These are phyloP conservation scores for Odocoileus hemionus DNA, from an alignment of 2,113 vertebrate species.

Conservation along the genomic window DNA sequence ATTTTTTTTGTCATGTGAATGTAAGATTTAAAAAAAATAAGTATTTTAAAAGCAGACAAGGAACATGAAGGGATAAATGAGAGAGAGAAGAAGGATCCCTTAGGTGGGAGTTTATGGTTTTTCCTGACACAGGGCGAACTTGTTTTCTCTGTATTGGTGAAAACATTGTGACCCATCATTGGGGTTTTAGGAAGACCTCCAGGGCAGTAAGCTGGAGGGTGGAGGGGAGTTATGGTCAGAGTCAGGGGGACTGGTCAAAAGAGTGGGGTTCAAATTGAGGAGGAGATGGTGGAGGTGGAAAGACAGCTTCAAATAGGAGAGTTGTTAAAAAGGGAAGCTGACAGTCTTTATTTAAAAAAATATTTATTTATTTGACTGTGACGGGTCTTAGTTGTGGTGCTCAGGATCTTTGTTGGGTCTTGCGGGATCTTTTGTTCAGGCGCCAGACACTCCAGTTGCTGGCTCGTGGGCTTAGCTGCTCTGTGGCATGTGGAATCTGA, in stretches of 20 bases:
- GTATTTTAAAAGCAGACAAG: not conserved
- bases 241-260: not conserved
- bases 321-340: not conserved
- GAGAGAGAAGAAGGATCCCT: not conserved
- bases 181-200: not conserved
- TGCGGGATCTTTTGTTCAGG: not conserved
- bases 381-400: rapidly evolving
- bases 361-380: not conserved
- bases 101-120: not conserved
- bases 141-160: not conserved
- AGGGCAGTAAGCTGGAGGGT: not conserved
- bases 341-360: not conserved
- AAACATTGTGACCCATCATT: not conserved
- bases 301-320: not conserved
- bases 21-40: not conserved
- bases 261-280: not conserved
- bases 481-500: not conserved
- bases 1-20: not conserved
- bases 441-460: not conserved
- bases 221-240: not conserved
- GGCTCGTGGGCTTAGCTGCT: not conserved
- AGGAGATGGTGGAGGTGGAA: not conserved
- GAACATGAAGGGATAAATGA: not conserved
- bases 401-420: not conserved
- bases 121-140: not conserved